Conservation (phyloP, 2,797 vertebrate genomes). For the Danio jaintianensis region DNA sequence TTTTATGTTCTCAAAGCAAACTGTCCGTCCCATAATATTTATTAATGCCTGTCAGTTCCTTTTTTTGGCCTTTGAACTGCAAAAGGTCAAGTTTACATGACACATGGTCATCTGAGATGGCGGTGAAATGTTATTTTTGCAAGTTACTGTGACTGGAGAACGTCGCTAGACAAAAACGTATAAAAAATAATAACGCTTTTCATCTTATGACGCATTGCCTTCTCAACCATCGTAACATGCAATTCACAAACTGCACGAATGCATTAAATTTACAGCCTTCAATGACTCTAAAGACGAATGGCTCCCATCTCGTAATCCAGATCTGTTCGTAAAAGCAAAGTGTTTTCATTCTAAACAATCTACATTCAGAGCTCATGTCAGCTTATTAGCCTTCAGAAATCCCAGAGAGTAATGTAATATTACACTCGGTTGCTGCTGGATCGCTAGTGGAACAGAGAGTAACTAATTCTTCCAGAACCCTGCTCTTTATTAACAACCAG, state of each 20-base stretch:
- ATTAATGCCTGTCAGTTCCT: slow-evolving; percentile 32
- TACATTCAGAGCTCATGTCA: slow-evolving; percentile 58
- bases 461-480: slow-evolving; percentile 74
- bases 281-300: slow-evolving; percentile 59
- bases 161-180: slow-evolving; percentile 7
- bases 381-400: slow-evolving; percentile 71
- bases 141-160: slow-evolving; percentile 6
- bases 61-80: slow-evolving; percentile 41
- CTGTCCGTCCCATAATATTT: slow-evolving; percentile 3
- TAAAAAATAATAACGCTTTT: slow-evolving; percentile 20
- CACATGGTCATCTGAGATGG: slow-evolving; percentile 29
- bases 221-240: not conserved
- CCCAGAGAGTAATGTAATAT: slow-evolving; percentile 64
- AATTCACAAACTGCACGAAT: slow-evolving; percentile 51
- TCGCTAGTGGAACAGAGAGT: slow-evolving; percentile 72
- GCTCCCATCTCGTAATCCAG: slow-evolving; percentile 55
- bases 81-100: slow-evolving; percentile 45
- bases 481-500: slow-evolving; percentile 76
- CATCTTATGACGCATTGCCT: not conserved
- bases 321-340: slow-evolving; percentile 54
- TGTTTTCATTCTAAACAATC: slow-evolving; percentile 59
- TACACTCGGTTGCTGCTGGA: slow-evolving; percentile 63
- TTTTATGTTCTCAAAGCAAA: not conserved
- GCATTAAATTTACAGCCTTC: slow-evolving; percentile 54
- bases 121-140: slow-evolving; percentile 28